Evolutionary conservation across 2,888 invertebrate genomes (phyloP), one percentile per base, ranked within the genome.

Genomic region (Crocallis elinguaria): DNA sequence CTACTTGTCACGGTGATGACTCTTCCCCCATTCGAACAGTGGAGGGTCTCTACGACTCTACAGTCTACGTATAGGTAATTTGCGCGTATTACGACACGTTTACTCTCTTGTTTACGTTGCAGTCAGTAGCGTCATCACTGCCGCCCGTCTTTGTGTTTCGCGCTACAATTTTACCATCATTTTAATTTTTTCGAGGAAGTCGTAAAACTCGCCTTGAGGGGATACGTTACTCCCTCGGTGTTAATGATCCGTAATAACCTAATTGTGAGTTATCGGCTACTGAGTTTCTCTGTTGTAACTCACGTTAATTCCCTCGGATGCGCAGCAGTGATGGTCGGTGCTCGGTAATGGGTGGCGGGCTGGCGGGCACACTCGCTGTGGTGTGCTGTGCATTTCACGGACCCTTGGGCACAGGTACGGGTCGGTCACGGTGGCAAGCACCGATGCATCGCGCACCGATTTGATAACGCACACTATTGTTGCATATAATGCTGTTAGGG

Each of bases 1-100:
- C 89, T 76, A 85, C 82, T 79, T 84, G 90, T 89, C 79, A 89
- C 88, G 88, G 85, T 89, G 80, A 67, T 86, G 84, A 66, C 66
- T 83, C 62, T 62, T 41, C 56, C 59, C 57, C 51, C 43, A 49
- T 37, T 46, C 29, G 39, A 44, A 42, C 46, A 59, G 56, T 41
- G 53, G 60, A 58, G 55, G 64, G 60, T 56, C 46, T 60, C 39
- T 45, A 12, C 35, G n/a, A 25, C 11, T 3, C n/a, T 21, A 11
- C 9, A 29, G 8, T 27, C 13, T n/a, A 36, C 17, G 11, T 25
- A 25, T 45, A 44, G 37, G 49, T 54, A 64, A 64, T 56, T 57
- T 53, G 53, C 56, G 37, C 56, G 57, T 55, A 54, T 71, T 72
- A 68, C 66, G 62, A 68, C 67, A 70, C 57, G 51, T 57, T 63